Evolutionary conservation across 2,113 vertebrate genomes (phyloP), one percentile per base, ranked within the genome.

Genomic region (Circaetus gallicus): DNA sequence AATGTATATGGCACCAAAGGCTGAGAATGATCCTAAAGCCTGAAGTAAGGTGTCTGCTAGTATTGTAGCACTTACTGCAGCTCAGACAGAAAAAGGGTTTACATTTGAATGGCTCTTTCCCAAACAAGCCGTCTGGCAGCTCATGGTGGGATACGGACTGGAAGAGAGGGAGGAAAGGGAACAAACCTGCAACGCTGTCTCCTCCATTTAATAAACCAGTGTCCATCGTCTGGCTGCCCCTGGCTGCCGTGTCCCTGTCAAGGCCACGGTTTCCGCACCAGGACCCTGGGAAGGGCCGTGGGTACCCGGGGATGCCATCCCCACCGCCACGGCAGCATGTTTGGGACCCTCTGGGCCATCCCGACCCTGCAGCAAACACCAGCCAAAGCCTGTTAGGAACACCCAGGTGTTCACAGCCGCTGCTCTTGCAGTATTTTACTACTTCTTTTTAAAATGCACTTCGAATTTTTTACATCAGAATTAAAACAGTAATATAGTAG

Each of bases 401-500:
- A 58, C 31, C 43, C 92, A 92, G 86, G 80, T 91, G 77, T 47
- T 61, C 29, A 24, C 17, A 93, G 45, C 45, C 31, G 6, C n/a
- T 8, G 6, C 50, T 94, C 13, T 16, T 45, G 25, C 58, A 88
- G 55, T 38, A 6, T 28, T 83, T 38, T 34, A 45, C 36, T 36
- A 6, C 49, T 85, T 47, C 78, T 91, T 80, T 81, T 82, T 47
- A 71, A 58, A 90, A 90, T 7, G 42, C 45, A 19, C 28, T 73
- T 85, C 1, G 11, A 45, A 43, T 71, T 77, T 93, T 36, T 52
- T 22, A 77, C 58, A 11, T 20, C 36, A 69, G 69, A 52, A 83
- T 92, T 87, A 80, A 79, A 96, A 45, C 76, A 95, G 55, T 59
- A 76, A 53, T 84, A 50, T 84, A 58, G 93, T 66, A 47, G 65